Evolutionary conservation across 2,888 invertebrate species (phyloP), one percentile per base, ranked within the genome.

Genomic region (Sphecodes monilicornis): DNA sequence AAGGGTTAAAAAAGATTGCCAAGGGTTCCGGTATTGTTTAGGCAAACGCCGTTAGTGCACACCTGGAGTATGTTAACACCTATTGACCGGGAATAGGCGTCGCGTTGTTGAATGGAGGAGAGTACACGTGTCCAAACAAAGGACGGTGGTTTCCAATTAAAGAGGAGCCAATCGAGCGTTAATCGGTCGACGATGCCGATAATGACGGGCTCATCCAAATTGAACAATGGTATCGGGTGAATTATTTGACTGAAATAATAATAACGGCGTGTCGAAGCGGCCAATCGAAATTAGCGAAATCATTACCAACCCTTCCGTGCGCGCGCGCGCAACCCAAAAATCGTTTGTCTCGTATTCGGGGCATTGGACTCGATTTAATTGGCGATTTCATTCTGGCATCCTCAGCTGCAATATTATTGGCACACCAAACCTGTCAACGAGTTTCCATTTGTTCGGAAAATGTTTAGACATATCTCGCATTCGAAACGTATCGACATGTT

Each of bases 91-190:
- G 57, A 43, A 22, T 54, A 13, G 18, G 36, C 36, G n/a, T 39
- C 43, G 39, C 46, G 57, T 57, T 57, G 57, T 57, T 29, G 76
- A 76, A 76, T 39, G 22, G 54, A 46, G 66, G 3, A 50, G 72
- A 13, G 39, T 73, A 83, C 85, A 79, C 84, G 84, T 79, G 75
- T 29, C 11, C 76, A 41, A 84, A 79, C 84, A 85, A 84, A 70
- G 84, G 64, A 26, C 11, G 43, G 41, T 26, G 79, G 73, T 76
- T 78, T 74, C 60, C 85, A 41, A 85, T 84, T 73, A 78, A 85
- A 79, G 76, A 46, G 76, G 50, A 13, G 68, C 76, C 72, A 84
- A 85, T 85, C 76, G 78, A 78, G 78, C 74, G 84, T 83, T 78
- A 78, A 84, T 78, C 84, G 84, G 76, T 84, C 60, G 75, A 70